Base-by-base conservation (phyloP, 2,888 invertebrate species). In the Papilio demoleus region DNA sequence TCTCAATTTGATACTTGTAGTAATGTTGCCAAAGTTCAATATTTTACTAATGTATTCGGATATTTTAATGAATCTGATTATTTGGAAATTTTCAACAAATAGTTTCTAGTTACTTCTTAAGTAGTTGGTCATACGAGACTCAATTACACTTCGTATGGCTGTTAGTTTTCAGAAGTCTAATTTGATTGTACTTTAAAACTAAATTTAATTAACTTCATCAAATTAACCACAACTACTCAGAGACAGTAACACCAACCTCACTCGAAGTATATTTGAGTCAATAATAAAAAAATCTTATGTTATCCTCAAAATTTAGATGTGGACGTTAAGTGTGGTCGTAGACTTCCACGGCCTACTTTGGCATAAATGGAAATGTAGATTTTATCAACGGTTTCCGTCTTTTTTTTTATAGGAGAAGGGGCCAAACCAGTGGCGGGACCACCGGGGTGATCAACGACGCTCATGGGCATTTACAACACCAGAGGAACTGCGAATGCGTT, bases 181-280 rank as follows among this genome's bases (percentile, higher is more conserved):
- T 53, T 53, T 53, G n/a, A 53, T 53, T 50, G 17, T 53, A 31
- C n/a, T 31, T 53, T 9, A 17, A 31, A 31, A 53, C n/a, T 17
- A 56, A 56, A 31, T 31, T 56, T 56, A 27, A 9, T 56, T 56
- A 56, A 56, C 31, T 56, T 17, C 12, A n/a, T 56, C 17, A 31
- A 31, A 31, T 31, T 56, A 17, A 31, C n/a, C 31, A n/a, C 53
- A 56, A 56, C 17, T 1, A 14, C 22, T 14, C 1, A 38, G 31
- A n/a, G 47, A 22, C 12, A 9, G 12, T 53, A 27, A n/a, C n/a
- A 31, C 9, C 31, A 17, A 27, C n/a, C n/a, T 56, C 4, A 56
- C 31, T 56, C 27, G 9, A 56, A 2, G 53, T 17, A 11, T 31
- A 53, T 27, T 53, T 22, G 4, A 42, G n/a, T 40, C n/a, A 40